Base-by-base conservation (phyloP, 2,888 invertebrate species). In the Heliconius cydno region DNA sequence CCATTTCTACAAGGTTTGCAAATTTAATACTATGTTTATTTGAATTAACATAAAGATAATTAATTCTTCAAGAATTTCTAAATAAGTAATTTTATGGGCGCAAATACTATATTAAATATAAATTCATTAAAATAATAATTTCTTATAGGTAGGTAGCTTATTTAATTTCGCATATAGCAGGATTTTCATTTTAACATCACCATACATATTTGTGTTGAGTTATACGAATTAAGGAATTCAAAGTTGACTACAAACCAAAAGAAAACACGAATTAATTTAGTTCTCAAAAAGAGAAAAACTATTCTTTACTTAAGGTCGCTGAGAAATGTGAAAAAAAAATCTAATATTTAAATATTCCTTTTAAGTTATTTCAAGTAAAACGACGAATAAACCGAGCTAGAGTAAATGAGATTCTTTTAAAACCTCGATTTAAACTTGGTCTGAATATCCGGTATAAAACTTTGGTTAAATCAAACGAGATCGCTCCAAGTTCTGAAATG, bases 381-480 rank as follows among this genome's bases (percentile, higher is more conserved):
- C 52, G 52, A 5, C 28, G 52, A 71, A 73, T 73, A 57, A 52
- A 73, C 15, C 57, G 22, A 34, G 25, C 38, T 41, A 63, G 9
- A 66, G 30, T 68, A 66, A 28, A 79, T 60, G 38, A 68, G 38
- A 63, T 68, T 78, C 75, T 75, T 75, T 65, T 15, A 22, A 41
- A 65, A 65, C 28, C 22, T 75, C 75, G 28, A 65, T 74, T 68
- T 60, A 41, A 79, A 79, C n/a, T 75, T 74, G 38, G 68, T 68
- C 66, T 68, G 65, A 74, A 79, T 79, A 74, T 78, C 52, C 78
- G 57, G 38, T 78, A 73, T 67, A 57, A 73, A 73, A 73, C 73
- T 75, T 75, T 68, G 60, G 57, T 74, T 74, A 60, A 78, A 63
- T 28, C 67, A 79, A 79, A 79, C 73, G 78, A 79, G 60, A 75